A percentile compares a stretch with the other conserved stretches of the same genome.
These are phyloP conservation scores for Grallaria varia DNA, from an alignment of 2,113 vertebrate genomes.

Conservation along the genomic window DNA sequence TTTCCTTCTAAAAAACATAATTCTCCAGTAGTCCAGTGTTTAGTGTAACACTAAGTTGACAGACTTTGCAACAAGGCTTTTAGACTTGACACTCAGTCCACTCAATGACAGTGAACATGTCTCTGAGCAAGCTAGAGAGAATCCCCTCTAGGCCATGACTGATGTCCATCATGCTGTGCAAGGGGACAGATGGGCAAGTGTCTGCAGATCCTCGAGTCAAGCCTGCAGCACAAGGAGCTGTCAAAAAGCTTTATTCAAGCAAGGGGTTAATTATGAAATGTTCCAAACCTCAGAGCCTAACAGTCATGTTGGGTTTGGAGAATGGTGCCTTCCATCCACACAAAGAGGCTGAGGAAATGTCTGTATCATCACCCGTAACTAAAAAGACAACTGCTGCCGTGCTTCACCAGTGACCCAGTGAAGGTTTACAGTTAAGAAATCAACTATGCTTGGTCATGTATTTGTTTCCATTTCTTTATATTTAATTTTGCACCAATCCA, in stretches of 20 bases:
- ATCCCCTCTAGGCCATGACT: neutral
- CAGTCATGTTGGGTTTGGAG: neutral
- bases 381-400: neutral
- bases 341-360: neutral
- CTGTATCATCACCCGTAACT: fast-evolving
- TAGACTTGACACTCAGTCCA: neutral
- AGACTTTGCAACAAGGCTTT: neutral
- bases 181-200: neutral
- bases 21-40: neutral
- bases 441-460: neutral
- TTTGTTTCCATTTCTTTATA: neutral
- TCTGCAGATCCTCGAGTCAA: neutral
- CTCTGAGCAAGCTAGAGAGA: neutral
- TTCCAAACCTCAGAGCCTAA: neutral
- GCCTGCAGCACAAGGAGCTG: neutral
- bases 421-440: neutral
- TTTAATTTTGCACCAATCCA: neutral
- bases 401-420: neutral
- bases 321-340: neutral
- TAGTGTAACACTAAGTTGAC: neutral
- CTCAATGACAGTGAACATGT: neutral
- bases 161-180: fast-evolving
- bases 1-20: neutral
- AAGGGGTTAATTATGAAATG: neutral
- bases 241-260: neutral